These are phyloP conservation scores for Scomber japonicus DNA, from an alignment of 2,113 vertebrate genomes.

Conservation along the genomic window DNA sequence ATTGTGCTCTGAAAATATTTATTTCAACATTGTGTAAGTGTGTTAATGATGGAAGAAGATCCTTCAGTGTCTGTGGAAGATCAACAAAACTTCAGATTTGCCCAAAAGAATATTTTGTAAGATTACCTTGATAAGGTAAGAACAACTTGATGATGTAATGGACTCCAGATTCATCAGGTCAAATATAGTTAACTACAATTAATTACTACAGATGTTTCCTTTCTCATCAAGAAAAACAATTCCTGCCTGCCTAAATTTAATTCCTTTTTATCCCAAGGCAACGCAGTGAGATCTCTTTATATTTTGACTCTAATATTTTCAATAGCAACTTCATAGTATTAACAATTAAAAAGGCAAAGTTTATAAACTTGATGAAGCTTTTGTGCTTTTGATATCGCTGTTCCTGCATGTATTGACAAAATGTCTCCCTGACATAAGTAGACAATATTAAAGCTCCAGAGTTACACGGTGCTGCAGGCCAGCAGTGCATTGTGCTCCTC, in stretches of 20 bases:
- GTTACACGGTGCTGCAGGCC: constrained; percentile 22
- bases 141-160: background rate
- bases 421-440: constrained; percentile 20
- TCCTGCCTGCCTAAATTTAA: background rate
- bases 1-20: background rate
- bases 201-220: constrained; percentile 1
- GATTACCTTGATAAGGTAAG: background rate
- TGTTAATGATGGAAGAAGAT: too few species aligned
- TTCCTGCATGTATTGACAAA: constrained; percentile 2
- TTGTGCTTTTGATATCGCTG: constrained; percentile 9
- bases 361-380: constrained; percentile 14
- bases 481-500: constrained; percentile 19
- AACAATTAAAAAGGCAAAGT: constrained; percentile 1
- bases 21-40: background rate
- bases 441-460: constrained; percentile 8
- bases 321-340: background rate
- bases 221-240: constrained; percentile 16
- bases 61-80: background rate
- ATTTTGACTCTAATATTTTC: background rate
- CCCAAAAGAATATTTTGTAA: background rate
- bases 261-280: constrained; percentile 13
- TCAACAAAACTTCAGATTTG: background rate
- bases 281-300: background rate
- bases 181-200: constrained; percentile 12
- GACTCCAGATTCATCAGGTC: constrained; percentile 27